phyloP scores from a whole-genome alignment of 2,888 invertebrate genomes.

The Alloscopus bannaensis region DNA sequence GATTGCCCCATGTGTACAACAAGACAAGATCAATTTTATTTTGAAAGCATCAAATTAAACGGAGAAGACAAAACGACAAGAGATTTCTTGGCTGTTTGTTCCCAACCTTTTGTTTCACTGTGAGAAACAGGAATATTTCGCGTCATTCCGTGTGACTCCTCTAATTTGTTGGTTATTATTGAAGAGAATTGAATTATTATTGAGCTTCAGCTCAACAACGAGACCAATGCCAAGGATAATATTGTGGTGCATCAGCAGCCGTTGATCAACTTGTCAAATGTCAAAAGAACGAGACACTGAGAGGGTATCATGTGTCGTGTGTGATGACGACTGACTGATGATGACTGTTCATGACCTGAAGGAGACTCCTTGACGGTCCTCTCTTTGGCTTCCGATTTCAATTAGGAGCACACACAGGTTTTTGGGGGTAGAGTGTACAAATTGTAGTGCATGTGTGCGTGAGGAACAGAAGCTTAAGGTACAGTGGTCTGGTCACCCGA shows the following conservation, averaged over 20 bases:
- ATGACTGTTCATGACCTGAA: conserved; percentile 3
- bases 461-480: conserved; percentile 33
- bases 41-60: too few species aligned
- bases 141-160: too few species aligned
- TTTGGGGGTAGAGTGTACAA: too few species aligned
- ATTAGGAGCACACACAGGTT: conserved; percentile 44
- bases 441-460: conserved; percentile 49
- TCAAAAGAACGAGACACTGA: conserved; percentile 34
- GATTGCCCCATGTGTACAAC: background rate
- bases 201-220: too few species aligned
- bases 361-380: conserved; percentile 1
- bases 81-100: too few species aligned
- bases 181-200: conserved; percentile 45
- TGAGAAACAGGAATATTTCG: too few species aligned
- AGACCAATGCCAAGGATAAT: too few species aligned
- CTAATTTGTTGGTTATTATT: too few species aligned
- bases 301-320: background rate
- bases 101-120: too few species aligned
- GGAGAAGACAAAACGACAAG: too few species aligned
- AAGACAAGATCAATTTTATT: too few species aligned
- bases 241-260: background rate
- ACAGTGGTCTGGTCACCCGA: background rate
- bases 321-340: conserved; percentile 1
- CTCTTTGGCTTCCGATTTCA: conserved; percentile 41
- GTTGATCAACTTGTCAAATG: conserved; percentile 62